These are phyloP conservation scores for Manis javanica DNA, from an alignment of 2,797 vertebrate genomes.

Conservation along the genomic window DNA sequence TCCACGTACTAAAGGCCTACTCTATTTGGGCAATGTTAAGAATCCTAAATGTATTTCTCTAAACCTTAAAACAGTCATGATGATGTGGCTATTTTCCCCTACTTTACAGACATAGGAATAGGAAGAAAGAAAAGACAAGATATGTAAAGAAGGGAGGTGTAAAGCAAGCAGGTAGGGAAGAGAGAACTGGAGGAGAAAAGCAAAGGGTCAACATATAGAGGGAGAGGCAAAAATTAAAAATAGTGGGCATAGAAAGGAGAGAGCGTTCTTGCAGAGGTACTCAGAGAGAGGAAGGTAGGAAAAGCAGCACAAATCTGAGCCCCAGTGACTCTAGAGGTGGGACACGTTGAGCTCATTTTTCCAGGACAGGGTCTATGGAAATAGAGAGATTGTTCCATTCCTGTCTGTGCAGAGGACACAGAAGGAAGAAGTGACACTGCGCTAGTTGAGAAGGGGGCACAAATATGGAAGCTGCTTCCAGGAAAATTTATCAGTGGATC, in stretches of 20 bases:
- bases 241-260: neutral
- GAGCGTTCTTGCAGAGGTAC: neutral
- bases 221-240: neutral
- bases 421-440: neutral
- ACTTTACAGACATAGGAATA: neutral
- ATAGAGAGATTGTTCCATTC: neutral
- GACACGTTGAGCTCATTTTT: neutral
- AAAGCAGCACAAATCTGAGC: neutral
- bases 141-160: neutral
- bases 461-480: neutral
- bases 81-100: neutral
- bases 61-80: neutral
- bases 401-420: neutral
- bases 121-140: neutral
- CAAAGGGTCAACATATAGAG: neutral
- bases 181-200: neutral
- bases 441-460: neutral
- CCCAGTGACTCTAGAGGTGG: neutral
- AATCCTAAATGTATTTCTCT: neutral
- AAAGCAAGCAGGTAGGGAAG: neutral
- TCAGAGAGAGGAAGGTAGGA: neutral
- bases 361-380: neutral
- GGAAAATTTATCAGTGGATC: accelerated
- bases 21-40: neutral
- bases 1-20: neutral